These are phyloP conservation scores for Porites cylindrica DNA, from an alignment of 92 coral and sea anemone species.

Conservation along the genomic window DNA sequence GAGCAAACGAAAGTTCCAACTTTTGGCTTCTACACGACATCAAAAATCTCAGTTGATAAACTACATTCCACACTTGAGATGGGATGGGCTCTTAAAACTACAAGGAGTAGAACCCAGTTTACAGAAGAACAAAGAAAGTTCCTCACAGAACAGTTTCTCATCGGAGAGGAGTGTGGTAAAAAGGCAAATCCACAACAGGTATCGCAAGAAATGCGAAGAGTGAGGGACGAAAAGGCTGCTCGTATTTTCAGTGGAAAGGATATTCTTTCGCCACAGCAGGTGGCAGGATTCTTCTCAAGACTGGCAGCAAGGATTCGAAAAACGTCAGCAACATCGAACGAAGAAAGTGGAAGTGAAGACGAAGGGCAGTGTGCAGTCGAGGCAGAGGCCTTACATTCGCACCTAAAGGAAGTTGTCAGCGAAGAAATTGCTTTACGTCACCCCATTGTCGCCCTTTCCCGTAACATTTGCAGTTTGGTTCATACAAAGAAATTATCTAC, in stretches of 20 bases:
- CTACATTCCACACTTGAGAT: slow-evolving; percentile 17
- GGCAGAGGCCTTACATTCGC: not conserved
- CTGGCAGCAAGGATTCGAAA: slow-evolving; percentile 29
- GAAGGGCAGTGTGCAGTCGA: slow-evolving; percentile 23
- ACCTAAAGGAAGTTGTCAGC: too few relatives aligned
- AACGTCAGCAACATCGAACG: slow-evolving; percentile 5
- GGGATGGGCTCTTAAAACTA: slow-evolving; percentile 56
- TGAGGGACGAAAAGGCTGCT: slow-evolving; percentile 20
- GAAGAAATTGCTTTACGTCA: too few relatives aligned
- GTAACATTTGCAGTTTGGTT: slow-evolving; percentile 47
- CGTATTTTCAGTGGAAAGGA: slow-evolving; percentile 43
- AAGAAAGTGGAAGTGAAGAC: slow-evolving; percentile 15
- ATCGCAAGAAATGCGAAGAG: slow-evolving; percentile 49
- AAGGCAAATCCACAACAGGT: slow-evolving; percentile 28
- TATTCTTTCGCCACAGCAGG: slow-evolving; percentile 27
- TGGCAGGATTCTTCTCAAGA: slow-evolving; percentile 24
- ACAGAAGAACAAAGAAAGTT: not conserved
- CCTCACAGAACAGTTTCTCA: slow-evolving; percentile 28
- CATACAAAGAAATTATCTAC: slow-evolving; percentile 9
- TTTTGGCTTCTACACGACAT: slow-evolving; percentile 4
- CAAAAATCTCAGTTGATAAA: not conserved
- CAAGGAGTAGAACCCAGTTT: slow-evolving; percentile 5
- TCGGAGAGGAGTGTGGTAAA: slow-evolving; percentile 36
- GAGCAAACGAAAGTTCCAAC: slow-evolving; percentile 50
- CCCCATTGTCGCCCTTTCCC: slow-evolving; percentile 13